A percentile compares a stretch with the other conserved stretches of the same genome.
These are phyloP conservation scores for Peribatodes rhomboidaria DNA, from an alignment of 2,888 invertebrate genomes.

Conservation along the genomic window DNA sequence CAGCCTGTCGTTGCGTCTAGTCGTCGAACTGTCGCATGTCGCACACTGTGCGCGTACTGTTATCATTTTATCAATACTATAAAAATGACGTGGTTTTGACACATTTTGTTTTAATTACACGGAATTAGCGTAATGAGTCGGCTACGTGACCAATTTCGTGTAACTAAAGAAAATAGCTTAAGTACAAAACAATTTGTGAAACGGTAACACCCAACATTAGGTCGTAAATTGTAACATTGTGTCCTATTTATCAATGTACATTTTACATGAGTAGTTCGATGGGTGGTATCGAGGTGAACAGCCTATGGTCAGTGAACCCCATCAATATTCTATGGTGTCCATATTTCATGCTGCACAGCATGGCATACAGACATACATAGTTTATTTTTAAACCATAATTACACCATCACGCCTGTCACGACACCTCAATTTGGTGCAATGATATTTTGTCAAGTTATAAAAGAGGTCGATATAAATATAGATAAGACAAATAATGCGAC, in stretches of 20 bases:
- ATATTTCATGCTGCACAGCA: slow-evolving; percentile 37
- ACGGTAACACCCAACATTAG: not conserved
- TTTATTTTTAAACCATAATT: slow-evolving; percentile 21
- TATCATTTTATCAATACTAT: no score
- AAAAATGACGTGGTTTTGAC: no score
- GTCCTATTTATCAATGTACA: slow-evolving; percentile 17
- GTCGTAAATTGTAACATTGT: not conserved
- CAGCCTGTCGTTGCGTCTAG: no score
- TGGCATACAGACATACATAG: slow-evolving; percentile 15
- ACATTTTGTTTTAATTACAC: no score
- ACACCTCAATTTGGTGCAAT: slow-evolving; percentile 5
- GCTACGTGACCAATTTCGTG: no score
- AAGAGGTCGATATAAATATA: no score
- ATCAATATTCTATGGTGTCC: slow-evolving; percentile 51
- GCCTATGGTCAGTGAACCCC: slow-evolving; percentile 56
- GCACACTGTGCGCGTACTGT: no score
- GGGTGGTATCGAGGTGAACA: slow-evolving; percentile 51
- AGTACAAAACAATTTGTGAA: no score
- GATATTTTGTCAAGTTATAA: not conserved
- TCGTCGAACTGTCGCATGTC: no score
- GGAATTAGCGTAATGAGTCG: no score
- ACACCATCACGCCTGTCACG: slow-evolving; percentile 10
- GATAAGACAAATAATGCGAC: not conserved
- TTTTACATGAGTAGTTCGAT: slow-evolving; percentile 30
- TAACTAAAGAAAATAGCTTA: no score